These are phyloP conservation scores for Drosophila acutilabella DNA, from an alignment of 2,888 invertebrate genomes.

Conservation along the genomic window DNA sequence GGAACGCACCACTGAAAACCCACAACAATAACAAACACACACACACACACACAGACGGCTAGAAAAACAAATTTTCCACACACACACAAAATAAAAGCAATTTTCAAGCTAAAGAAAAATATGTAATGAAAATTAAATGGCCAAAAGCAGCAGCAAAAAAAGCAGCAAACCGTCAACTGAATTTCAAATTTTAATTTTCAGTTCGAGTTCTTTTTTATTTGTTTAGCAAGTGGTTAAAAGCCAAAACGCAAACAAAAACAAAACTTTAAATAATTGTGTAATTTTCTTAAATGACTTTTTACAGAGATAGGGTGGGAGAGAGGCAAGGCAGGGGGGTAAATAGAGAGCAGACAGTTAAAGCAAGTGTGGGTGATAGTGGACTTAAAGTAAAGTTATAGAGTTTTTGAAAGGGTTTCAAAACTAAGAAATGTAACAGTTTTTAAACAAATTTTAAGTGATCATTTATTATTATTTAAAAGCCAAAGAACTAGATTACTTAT, in stretches of 20 bases:
- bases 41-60: not conserved
- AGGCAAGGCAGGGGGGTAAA: not conserved
- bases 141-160: conserved; percentile 31
- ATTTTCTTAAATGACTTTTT: conserved; percentile 60
- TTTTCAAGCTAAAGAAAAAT: conserved; percentile 51
- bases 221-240: conserved; percentile 50
- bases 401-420: no score
- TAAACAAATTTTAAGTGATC: no score
- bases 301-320: conserved; percentile 25
- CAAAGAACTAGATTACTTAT: no score
- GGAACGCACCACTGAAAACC: conserved; percentile 68
- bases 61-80: conserved; percentile 67
- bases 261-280: conserved; percentile 50
- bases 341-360: not conserved
- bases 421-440: no score
- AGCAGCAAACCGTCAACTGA: conserved; percentile 14
- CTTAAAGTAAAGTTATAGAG: no score
- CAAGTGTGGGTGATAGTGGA: no score
- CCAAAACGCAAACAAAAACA: conserved; percentile 48
- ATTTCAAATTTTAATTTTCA: not conserved
- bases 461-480: no score
- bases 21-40: conserved; percentile 74
- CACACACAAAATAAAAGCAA: conserved; percentile 50
- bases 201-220: conserved; percentile 26
- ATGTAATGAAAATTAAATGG: conserved; percentile 52